Evolutionary conservation across 1,140 invertebrate species (phyloP).

Genomic region (Zaprionus tsacasi): DNA sequence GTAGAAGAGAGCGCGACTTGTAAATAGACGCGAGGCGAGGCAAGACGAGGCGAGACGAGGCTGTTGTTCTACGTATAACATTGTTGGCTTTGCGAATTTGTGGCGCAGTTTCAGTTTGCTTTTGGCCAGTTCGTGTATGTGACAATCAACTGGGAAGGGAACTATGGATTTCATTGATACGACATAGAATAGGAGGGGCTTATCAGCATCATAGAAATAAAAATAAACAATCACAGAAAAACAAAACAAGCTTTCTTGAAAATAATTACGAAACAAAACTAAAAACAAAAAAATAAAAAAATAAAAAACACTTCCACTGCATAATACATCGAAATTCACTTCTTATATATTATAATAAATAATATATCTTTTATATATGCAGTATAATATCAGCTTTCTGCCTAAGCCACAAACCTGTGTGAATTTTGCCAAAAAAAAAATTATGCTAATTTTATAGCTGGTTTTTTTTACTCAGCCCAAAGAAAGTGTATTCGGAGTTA

Average conservation of each 20-base stretch:
- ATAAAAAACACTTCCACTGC: neutral
- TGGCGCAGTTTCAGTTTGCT: slow-evolving; percentile 70
- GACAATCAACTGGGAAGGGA: slow-evolving; percentile 9
- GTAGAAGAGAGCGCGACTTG: slow-evolving; percentile 8
- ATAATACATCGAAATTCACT: neutral
- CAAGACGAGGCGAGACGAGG: neutral
- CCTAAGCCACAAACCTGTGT: slow-evolving; percentile 14
- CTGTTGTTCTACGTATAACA: slow-evolving; percentile 42
- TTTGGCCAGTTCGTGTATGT: slow-evolving; percentile 46
- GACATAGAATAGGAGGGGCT: slow-evolving; percentile 8
- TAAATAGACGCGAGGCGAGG: slow-evolving; percentile 22
- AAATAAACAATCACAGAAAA: neutral
- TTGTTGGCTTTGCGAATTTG: slow-evolving; percentile 70
- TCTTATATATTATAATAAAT: neutral
- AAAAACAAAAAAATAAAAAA: slow-evolving; percentile 9
- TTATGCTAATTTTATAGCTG: slow-evolving; percentile 34
- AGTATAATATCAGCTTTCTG: neutral
- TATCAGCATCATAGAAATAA: neutral
- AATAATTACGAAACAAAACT: neutral
- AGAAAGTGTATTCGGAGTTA: slow-evolving; percentile 21
- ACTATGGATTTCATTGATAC: slow-evolving; percentile 17
- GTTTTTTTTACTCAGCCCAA: slow-evolving; percentile 8
- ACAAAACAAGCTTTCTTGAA: neutral
- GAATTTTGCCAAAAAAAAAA: slow-evolving; percentile 14
- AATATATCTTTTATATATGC: neutral